Conservation (phyloP, 1,140 invertebrate species). For the Drosophila grimshawi region DNA sequence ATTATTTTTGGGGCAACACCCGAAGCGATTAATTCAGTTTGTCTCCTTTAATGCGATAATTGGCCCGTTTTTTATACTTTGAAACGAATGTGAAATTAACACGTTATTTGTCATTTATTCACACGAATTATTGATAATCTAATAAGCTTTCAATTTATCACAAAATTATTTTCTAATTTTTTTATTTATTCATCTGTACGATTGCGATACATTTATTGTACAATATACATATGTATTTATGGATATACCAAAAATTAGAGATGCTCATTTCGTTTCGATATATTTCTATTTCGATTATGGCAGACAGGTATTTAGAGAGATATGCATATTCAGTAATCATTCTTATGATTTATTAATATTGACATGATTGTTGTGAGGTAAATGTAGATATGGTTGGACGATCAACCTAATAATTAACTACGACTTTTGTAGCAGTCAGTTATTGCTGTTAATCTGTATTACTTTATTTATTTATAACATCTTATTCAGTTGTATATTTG, state of each 20-base stretch:
- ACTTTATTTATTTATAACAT: too few relatives aligned
- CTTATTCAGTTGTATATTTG: too few relatives aligned
- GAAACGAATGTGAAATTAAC: slow-evolving; percentile 14
- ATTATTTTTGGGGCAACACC: slow-evolving; percentile 47
- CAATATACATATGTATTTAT: slow-evolving; percentile 31
- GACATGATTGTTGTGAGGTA: too few relatives aligned
- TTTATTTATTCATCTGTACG: slow-evolving; percentile 47
- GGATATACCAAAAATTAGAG: not conserved
- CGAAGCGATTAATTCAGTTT: slow-evolving; percentile 18
- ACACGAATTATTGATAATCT: slow-evolving; percentile 15
- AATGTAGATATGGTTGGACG: too few relatives aligned
- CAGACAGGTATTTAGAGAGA: too few relatives aligned
- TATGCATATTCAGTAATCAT: not conserved
- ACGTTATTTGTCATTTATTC: slow-evolving; percentile 36
- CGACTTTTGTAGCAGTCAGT: too few relatives aligned
- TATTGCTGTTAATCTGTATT: too few relatives aligned
- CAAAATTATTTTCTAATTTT: slow-evolving; percentile 14
- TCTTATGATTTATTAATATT: too few relatives aligned
- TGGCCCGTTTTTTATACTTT: slow-evolving; percentile 22
- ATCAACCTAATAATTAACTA: too few relatives aligned
- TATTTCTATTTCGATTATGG: not conserved
- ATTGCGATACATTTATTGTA: slow-evolving; percentile 44
- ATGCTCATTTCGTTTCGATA: not conserved
- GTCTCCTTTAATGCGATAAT: slow-evolving; percentile 13
- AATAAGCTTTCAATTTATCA: slow-evolving; percentile 24